Evolutionary conservation across 2,888 invertebrate species (phyloP).

Genomic region (Lasius fuliginosus): DNA sequence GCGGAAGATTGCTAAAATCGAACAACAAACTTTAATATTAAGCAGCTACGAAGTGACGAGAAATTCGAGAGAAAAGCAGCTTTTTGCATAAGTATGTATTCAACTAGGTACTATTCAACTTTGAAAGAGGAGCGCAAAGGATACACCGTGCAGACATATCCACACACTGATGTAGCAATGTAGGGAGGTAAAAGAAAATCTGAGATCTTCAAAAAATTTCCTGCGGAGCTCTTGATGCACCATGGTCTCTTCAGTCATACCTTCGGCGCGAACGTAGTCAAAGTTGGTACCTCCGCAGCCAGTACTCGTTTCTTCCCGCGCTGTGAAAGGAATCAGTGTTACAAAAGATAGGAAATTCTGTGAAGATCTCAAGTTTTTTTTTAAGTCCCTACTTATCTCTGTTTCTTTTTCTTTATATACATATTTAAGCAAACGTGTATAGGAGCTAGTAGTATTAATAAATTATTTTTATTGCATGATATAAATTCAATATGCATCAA

Average conservation of each 20-base stretch:
- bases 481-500: not conserved
- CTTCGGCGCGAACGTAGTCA: conserved; percentile 55
- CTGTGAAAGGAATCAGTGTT: conserved; percentile 51
- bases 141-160: conserved; percentile 44
- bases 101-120: conserved; percentile 38
- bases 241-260: conserved; percentile 43
- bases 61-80: conserved; percentile 16
- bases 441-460: not conserved
- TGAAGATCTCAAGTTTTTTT: conserved; percentile 45
- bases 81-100: not conserved
- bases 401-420: conserved; percentile 1
- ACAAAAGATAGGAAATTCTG: conserved; percentile 31
- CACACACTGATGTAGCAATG: conserved; percentile 26
- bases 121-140: conserved; percentile 39
- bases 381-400: conserved; percentile 44
- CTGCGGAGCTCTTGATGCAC: conserved; percentile 33
- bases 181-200: conserved; percentile 46
- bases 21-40: not conserved
- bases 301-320: conserved; percentile 57
- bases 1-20: conserved; percentile 34
- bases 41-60: conserved; percentile 17
- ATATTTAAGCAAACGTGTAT: conserved; percentile 5
- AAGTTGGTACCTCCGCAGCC: conserved; percentile 54
- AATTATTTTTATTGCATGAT: not conserved
- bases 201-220: conserved; percentile 46